Conservation (phyloP, 2,888 invertebrate species). For the Deroplatys truncata region DNA sequence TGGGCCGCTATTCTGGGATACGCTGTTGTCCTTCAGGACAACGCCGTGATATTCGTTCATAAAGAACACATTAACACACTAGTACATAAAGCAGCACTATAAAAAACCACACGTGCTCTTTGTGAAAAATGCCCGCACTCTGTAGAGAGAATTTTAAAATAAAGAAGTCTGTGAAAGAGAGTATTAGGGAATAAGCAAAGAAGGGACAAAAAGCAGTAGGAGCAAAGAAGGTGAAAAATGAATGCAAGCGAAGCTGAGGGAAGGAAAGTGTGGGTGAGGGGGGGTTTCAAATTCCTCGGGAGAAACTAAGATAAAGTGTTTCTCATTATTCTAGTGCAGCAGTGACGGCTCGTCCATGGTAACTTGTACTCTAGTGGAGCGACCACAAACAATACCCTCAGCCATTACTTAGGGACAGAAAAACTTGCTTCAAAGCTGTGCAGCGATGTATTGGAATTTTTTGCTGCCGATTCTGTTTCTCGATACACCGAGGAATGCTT, state of each 20-base stretch:
- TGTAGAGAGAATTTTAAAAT: neutral
- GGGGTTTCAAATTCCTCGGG: neutral
- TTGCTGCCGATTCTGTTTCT: neutral
- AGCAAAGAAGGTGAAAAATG: neutral
- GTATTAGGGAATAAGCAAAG: neutral
- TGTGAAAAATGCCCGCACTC: neutral
- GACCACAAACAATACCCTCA: neutral
- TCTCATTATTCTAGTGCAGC: neutral
- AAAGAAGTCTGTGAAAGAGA: neutral
- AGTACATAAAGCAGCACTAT: no score
- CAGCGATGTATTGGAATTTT: neutral
- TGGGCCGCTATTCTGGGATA: no score
- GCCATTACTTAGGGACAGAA: neutral
- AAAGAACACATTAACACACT: no score
- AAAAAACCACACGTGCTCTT: neutral
- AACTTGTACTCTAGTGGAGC: neutral
- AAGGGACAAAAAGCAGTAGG: neutral
- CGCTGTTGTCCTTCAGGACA: no score
- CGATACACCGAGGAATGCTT: neutral
- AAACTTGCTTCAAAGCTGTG: neutral
- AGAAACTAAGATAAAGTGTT: neutral
- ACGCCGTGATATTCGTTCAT: no score
- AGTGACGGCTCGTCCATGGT: neutral
- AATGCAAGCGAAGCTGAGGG: neutral
- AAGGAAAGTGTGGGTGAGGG: neutral